Evolutionary conservation across 1,140 invertebrate species (phyloP), one percentile per base, ranked within the genome.

Genomic region (Pygmarrhopalites habei): DNA sequence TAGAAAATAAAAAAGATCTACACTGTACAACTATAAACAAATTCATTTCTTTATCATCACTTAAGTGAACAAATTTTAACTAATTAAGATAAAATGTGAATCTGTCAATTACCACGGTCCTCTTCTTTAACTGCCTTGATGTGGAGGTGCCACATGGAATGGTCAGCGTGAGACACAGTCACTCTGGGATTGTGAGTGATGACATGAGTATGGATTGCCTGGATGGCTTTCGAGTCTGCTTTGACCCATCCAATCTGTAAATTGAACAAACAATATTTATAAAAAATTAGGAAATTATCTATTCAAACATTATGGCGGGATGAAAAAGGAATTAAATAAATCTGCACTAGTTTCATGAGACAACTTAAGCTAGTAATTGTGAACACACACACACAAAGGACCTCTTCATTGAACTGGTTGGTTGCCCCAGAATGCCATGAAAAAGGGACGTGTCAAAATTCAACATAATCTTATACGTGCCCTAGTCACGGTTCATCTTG

Each of bases 241-340:
- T 78, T 74, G 39, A 79, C 74, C 77, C 77, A 79, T 0, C 75
- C 77, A 19, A 79, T 76, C 77, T 79, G 58, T n/a, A 52, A 64
- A 43, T 19, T 30, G 56, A 12, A 62, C 25, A 41, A 5, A 35
- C 32, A 35, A 5, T 7, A 35, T 7, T 35, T 7, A 35, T 35
- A 35, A 35, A 35, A 7, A 35, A 35, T 35, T 35, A 15, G 32
- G 5, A 7, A 35, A 35, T 35, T 35, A 35, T 15, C 32, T 35
- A 7, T 35, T 35, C 5, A 35, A 35, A 53, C 21, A 23, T 25
- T 14, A 53, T 17, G 15, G 5, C 21, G 25, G 21, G 51, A 7
- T 23, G 26, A 25, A 26, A 53, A 53, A 35, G 32, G 15, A 35
- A 35, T 15, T 35, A 7, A 5, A 5, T 35, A 15, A 35, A 7